Percentiles rank a stretch among this genome's conserved stretches.
These are phyloP conservation scores for Latrodectus elegans DNA, from an alignment of 2,888 invertebrate species.

Conservation along the genomic window DNA sequence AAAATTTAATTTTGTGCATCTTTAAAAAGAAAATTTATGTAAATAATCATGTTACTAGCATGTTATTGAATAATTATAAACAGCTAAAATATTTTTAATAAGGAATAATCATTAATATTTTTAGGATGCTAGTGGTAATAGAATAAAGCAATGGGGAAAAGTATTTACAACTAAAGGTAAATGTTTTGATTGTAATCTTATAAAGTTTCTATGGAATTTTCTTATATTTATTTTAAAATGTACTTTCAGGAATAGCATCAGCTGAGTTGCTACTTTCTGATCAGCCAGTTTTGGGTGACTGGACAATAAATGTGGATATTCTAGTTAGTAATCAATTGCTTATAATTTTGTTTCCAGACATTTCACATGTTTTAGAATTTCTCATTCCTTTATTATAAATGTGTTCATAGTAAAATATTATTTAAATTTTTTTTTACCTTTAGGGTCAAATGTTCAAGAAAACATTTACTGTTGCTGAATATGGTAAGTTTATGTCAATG, in stretches of 20 bases:
- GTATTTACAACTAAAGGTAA: slow-evolving; percentile 78
- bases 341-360: too few relatives aligned
- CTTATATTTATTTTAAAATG: slow-evolving; percentile 2
- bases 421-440: slow-evolving; percentile 14
- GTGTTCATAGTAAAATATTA: neutral
- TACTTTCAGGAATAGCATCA: slow-evolving; percentile 81
- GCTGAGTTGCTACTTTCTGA: slow-evolving; percentile 85
- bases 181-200: slow-evolving; percentile 72
- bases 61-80: too few relatives aligned
- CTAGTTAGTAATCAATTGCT: slow-evolving; percentile 74
- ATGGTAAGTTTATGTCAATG: slow-evolving; percentile 74
- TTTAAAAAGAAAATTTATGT: too few relatives aligned
- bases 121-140: slow-evolving; percentile 85
- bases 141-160: slow-evolving; percentile 86
- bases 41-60: too few relatives aligned
- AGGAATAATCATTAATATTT: slow-evolving; percentile 35
- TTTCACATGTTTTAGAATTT: too few relatives aligned
- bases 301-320: slow-evolving; percentile 85
- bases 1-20: too few relatives aligned
- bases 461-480: slow-evolving; percentile 88
- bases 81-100: too few relatives aligned
- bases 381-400: too few relatives aligned
- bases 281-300: slow-evolving; percentile 89
- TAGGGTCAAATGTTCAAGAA: slow-evolving; percentile 78
- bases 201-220: neutral